Conservation (phyloP, 2,113 vertebrate species). For the Panthera leo region DNA sequence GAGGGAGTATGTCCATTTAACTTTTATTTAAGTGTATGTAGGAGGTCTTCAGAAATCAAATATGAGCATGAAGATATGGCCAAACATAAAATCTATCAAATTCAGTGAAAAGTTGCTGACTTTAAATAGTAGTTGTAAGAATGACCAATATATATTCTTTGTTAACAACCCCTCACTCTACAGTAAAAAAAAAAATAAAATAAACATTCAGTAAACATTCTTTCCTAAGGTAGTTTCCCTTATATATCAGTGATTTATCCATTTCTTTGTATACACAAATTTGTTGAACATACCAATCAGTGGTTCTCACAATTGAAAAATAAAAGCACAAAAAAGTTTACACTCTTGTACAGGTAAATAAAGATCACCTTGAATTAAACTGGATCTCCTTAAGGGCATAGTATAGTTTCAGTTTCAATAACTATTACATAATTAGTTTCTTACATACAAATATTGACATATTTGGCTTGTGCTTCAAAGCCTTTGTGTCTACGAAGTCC, state of each 20-base stretch:
- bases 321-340: conserved; percentile 99
- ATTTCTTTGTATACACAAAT: conserved; percentile 97
- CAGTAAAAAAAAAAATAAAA: conserved; percentile 91
- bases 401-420: conserved; percentile 92
- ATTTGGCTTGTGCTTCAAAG: conserved; percentile 95
- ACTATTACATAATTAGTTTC: conserved; percentile 97
- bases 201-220: conserved; percentile 99
- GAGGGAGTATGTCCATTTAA: conserved; percentile 92
- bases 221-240: conserved; percentile 98
- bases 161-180: conserved; percentile 93
- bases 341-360: conserved; percentile 99
- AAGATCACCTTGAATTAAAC: conserved; percentile 93
- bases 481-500: conserved; percentile 90
- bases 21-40: conserved; percentile 95
- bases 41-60: conserved; percentile 92
- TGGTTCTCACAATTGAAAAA: conserved; percentile 99
- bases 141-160: conserved; percentile 96
- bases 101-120: conserved; percentile 89
- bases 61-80: conserved; percentile 92
- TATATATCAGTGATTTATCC: conserved; percentile 96
- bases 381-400: conserved; percentile 94
- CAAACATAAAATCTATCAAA: conserved; percentile 91
- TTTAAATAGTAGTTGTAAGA: conserved; percentile 96
- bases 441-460: conserved; percentile 99
- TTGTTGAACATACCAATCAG: conserved; percentile 99